phyloP scores from a whole-genome alignment of 2,113 vertebrate species.

The Ornithorhynchus anatinus region DNA sequence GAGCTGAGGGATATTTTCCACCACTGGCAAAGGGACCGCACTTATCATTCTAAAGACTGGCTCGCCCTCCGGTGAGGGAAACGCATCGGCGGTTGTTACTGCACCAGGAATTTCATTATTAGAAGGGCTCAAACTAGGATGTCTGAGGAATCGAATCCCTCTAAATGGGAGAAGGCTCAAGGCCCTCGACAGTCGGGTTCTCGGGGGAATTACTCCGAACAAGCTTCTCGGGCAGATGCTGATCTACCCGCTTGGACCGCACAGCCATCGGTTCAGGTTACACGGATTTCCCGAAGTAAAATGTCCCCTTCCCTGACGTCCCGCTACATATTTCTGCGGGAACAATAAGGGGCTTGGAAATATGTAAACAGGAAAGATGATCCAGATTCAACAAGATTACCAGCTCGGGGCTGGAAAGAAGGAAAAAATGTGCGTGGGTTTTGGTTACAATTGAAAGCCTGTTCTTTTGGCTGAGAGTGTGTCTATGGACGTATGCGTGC shows the following conservation, averaged over 20 bases:
- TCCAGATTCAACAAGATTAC: background rate
- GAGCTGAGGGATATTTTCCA: slow-evolving; percentile 38
- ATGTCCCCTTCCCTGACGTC: background rate
- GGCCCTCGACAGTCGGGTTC: background rate
- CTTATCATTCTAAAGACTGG: fast-evolving
- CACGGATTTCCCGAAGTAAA: background rate
- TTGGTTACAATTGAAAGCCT: no score
- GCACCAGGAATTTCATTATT: background rate
- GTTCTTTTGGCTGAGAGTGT: no score
- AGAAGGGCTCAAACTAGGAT: background rate
- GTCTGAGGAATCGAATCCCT: fast-evolving
- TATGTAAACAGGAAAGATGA: background rate
- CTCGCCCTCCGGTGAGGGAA: background rate
- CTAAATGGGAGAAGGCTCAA: background rate
- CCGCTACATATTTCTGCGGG: background rate
- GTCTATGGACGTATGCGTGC: no score
- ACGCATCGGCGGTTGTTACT: background rate
- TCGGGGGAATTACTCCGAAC: background rate
- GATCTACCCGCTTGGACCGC: background rate
- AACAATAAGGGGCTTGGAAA: background rate
- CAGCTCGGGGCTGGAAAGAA: background rate
- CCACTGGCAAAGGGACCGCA: background rate
- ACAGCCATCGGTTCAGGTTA: background rate
- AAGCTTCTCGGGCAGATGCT: background rate
- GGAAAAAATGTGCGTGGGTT: background rate